Evolutionary conservation across 2,888 invertebrate species (phyloP), one percentile per base, ranked within the genome.

Genomic region (Scaptodrosophila latifasciaeformis): DNA sequence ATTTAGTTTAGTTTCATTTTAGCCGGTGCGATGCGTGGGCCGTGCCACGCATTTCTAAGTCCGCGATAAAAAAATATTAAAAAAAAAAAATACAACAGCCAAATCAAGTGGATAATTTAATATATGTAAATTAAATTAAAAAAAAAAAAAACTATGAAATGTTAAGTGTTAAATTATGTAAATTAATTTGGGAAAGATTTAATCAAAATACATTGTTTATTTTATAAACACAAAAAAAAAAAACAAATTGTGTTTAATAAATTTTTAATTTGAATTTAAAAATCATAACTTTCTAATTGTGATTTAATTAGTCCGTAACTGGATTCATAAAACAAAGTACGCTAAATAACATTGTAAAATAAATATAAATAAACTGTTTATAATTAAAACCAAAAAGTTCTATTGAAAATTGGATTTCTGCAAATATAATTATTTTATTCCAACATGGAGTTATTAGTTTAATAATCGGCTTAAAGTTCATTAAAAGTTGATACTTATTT

Each of bases 11-110:
- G 82, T 81, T 66, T 71, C 53, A 71, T 65, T 67, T 71, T 62
- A 70, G 71, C 80, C 82, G 80, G 78, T 70, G 74, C 59, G 53
- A 62, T 62, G 77, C 56, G 57, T 60, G 62, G 67, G 66, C 56
- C 66, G 55, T 44, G 44, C 37, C 27, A 49, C 70, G 77, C 77
- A 58, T 47, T 34, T 19, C 9, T 24, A 18, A n/a, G n/a, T n/a
- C n/a, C n/a, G n/a, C n/a, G n/a, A n/a, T n/a, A n/a, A n/a, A n/a
- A n/a, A n/a, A n/a, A n/a, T n/a, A n/a, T n/a, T n/a, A n/a, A n/a
- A n/a, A n/a, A n/a, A n/a, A n/a, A n/a, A n/a, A n/a, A n/a, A n/a
- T n/a, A n/a, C n/a, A n/a, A n/a, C n/a, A n/a, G n/a, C n/a, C n/a
- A n/a, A n/a, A n/a, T n/a, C n/a, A n/a, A n/a, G n/a, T n/a, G n/a